Base-by-base conservation (phyloP, 2,888 invertebrate species). In the Heliconius aoede region DNA sequence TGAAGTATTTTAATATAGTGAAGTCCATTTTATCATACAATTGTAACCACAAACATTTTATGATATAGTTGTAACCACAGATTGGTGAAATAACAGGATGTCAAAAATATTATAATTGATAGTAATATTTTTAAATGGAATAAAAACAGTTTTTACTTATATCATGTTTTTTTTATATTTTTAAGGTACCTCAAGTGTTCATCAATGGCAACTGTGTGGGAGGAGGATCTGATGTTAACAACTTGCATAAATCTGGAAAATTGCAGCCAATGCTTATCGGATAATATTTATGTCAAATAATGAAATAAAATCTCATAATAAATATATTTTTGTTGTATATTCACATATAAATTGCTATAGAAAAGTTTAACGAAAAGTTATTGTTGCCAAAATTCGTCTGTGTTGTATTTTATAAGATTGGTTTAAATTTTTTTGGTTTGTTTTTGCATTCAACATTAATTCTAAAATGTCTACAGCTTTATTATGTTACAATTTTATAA, bases 171-270 rank as follows among this genome's bases (percentile, higher is more conserved):
- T n/a, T 15, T 21, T 69, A 40, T 76, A 80, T 78, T 46, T 26
- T 94, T 94, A 91, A 98, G 97, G 98, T 99, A 3, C 99, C 99
- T 0, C 96, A 99, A 85, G 98, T 99, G 3, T 99, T 99, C 90
- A 96, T 99, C 60, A 96, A 98, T 85, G 98, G 98, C 3, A 96
- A 96, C 86, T 99, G 97, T 87, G 95, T 99, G 76, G 99, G 99
- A 8, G 99, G 99, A 58, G 99, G 99, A 4, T 96, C 97, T 4
- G 99, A 99, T 86, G 97, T 98, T 0, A 97, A 97, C 85, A 95
- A 95, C 58, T 89, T 98, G 82, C 95, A 95, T 81, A 96, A 97
- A 68, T 94, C 92, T 73, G 98, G 98, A 72, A 95, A 97, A 86
- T 91, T 98, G 36, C 93, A 95, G 82, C 92, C 95, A 62, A 90